Evolutionary conservation across 2,113 vertebrate genomes (phyloP), one percentile per base, ranked within the genome.

Genomic region (Leuciscus idus): DNA sequence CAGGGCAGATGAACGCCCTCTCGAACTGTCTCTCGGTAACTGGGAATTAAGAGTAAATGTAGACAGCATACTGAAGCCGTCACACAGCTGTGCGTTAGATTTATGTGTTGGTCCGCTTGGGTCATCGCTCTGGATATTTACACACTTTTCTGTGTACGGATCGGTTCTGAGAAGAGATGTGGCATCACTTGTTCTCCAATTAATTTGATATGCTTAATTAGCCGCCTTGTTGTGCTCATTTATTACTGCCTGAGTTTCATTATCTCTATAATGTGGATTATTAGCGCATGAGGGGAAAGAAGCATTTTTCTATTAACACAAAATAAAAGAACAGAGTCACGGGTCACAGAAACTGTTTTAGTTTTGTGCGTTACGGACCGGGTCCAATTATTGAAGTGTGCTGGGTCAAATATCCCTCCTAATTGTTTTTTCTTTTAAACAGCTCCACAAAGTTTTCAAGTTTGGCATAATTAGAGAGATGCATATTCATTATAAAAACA

Each of bases 171-270:
- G 26, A 75, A 30, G 52, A 46, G 72, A 46, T 26, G 6, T 23
- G 21, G n/a, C 46, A 33, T 70, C 39, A 17, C 23, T 15, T 57
- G 46, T 9, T 57, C 46, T 43, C 70, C 23, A 15, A 8, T 86
- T 84, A 76, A 43, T 84, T 61, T 68, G 59, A 64, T 76, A 19
- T 61, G 68, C 70, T 89, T 86, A 74, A 84, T 86, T 39, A 81
- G 81, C 28, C 15, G 26, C 5, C 68, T n/a, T 77, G 61, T 48
- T 87, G 23, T 59, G 46, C 28, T 77, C 68, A 78, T 73, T 86
- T 81, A 83, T 86, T 76, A 28, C 36, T 15, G 79, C 26, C 3
- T 77, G 82, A 39, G 55, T 73, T 83, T 83, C 72, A 87, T 85
- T 61, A 76, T 61, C 21, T 81, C 39, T 46, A 48, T 81, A 82